These are phyloP conservation scores for Pseudobourletiella spinata DNA, from an alignment of 1,140 invertebrate species.

Conservation along the genomic window DNA sequence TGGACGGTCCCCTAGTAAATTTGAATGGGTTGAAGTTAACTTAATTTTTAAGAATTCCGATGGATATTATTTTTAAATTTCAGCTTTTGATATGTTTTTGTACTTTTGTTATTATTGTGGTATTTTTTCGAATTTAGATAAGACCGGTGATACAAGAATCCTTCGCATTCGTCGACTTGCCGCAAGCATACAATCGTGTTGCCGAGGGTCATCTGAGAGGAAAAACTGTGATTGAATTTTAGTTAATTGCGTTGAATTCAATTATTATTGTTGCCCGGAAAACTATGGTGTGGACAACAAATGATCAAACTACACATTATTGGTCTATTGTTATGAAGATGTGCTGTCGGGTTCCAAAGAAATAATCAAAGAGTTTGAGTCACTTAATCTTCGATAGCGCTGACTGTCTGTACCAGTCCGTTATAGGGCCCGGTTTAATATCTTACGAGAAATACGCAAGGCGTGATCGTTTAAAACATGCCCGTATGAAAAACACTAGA, in stretches of 20 bases:
- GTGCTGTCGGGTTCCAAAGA: no score
- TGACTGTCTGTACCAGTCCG: no score
- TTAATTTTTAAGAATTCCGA: not conserved
- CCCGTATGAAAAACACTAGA: no score
- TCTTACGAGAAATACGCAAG: no score
- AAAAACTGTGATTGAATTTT: constrained; percentile 45
- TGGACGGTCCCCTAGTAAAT: no score
- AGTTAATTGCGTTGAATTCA: not conserved
- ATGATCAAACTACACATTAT: no score
- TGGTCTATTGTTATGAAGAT: no score
- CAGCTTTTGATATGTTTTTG: not conserved
- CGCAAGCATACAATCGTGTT: constrained; percentile 44
- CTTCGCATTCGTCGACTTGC: constrained; percentile 44
- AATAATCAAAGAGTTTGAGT: no score
- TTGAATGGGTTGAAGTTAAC: not conserved
- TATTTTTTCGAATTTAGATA: constrained; percentile 35
- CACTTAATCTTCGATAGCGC: no score
- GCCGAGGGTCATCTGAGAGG: constrained; percentile 42
- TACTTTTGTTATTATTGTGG: not conserved
- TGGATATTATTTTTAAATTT: not conserved
- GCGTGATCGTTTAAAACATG: no score
- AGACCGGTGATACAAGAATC: constrained; percentile 45
- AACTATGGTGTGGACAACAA: no score
- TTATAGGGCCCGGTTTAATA: no score
- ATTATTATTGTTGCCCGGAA: not conserved